Evolutionary conservation across 2,888 invertebrate species (phyloP).

Genomic region (Cinara cedri): DNA sequence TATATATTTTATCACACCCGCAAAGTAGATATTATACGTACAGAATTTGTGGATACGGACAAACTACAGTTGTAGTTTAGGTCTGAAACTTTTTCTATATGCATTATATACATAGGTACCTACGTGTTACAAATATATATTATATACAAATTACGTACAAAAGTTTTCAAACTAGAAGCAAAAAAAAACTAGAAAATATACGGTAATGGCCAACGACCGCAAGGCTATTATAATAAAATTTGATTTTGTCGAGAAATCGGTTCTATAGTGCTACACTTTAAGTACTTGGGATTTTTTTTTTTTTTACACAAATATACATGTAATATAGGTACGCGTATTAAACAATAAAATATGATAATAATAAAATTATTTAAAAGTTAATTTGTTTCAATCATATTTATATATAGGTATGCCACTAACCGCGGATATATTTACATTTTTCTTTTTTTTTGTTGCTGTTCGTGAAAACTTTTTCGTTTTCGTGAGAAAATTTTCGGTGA

Average conservation of each 20-base stretch:
- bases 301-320: too few species aligned
- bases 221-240: conserved; percentile 40
- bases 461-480: conserved; percentile 2
- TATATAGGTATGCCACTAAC: too few species aligned
- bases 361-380: conserved; percentile 31
- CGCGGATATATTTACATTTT: not conserved
- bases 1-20: too few species aligned
- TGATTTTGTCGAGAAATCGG: conserved; percentile 39
- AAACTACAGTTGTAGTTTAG: conserved; percentile 36
- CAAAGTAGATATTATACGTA: not conserved
- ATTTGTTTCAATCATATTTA: conserved; percentile 26
- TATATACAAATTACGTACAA: conserved; percentile 48
- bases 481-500: too few species aligned
- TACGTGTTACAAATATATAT: conserved; percentile 27
- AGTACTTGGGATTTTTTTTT: too few species aligned
- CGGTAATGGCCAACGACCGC: conserved; percentile 51
- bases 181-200: too few species aligned
- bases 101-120: too few species aligned
- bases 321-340: not conserved
- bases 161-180: conserved; percentile 36
- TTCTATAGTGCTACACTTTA: not conserved
- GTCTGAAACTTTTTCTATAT: conserved; percentile 35
- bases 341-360: not conserved
- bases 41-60: conserved; percentile 30
- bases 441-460: not conserved